A percentile compares a stretch with the other conserved stretches of the same genome.
Conservation (phyloP, 2,797 vertebrate genomes). For the Australoheros facetus region DNA sequence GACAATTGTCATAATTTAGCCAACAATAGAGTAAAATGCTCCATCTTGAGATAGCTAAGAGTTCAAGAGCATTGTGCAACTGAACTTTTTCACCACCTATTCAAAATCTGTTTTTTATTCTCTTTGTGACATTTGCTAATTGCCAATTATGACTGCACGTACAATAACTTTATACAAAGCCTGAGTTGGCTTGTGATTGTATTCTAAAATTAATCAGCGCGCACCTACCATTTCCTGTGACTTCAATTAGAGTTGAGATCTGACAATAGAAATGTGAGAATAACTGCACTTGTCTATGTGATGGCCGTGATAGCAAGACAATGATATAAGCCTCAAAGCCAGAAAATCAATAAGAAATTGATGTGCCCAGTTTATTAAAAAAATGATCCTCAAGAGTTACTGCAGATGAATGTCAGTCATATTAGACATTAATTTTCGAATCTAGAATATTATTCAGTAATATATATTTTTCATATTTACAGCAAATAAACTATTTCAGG, state of each 20-base stretch:
- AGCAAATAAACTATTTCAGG: background rate
- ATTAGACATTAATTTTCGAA: background rate
- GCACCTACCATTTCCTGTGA: background rate
- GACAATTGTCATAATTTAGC: background rate
- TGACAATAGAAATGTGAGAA: background rate
- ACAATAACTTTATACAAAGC: background rate
- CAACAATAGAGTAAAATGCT: background rate
- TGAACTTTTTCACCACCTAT: background rate
- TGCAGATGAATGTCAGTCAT: background rate
- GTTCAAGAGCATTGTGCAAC: background rate
- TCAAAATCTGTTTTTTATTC: background rate
- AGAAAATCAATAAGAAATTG: slow-evolving; percentile 6
- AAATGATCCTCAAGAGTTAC: background rate
- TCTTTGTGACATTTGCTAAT: background rate
- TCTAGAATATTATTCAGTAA: background rate
- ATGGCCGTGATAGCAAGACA: background rate
- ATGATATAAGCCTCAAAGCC: background rate
- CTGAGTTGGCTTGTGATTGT: background rate
- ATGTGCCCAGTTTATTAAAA: background rate
- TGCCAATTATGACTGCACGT: background rate
- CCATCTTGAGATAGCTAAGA: background rate
- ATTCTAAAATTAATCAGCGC: background rate
- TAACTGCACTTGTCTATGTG: background rate
- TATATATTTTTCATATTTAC: background rate
- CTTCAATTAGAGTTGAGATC: background rate